phyloP scores from a whole-genome alignment of 2,888 invertebrate species.

The Augiades crinisus region DNA sequence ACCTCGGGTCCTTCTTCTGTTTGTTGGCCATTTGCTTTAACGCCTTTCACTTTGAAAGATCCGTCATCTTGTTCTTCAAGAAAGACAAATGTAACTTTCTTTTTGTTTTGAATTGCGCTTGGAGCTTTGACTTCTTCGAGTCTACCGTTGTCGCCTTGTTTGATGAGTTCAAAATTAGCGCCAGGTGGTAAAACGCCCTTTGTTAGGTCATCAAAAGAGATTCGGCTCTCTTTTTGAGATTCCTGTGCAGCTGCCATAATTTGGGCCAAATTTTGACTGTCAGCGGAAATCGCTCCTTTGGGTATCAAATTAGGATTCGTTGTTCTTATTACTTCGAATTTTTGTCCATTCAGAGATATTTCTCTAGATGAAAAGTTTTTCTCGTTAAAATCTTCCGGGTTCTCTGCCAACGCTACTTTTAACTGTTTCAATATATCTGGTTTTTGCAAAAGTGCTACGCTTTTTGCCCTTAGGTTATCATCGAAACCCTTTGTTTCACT shows the following conservation, averaged over 20 bases:
- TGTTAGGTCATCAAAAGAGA: conserved; percentile 88
- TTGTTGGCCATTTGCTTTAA: conserved; percentile 88
- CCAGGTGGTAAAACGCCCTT: conserved; percentile 90
- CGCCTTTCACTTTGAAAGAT: conserved; percentile 91
- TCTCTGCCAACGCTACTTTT: conserved; percentile 86
- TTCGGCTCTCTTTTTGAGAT: conserved; percentile 81
- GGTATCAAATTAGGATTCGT: conserved; percentile 85
- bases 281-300: conserved; percentile 78
- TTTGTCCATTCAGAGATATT: conserved; percentile 88
- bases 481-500: conserved; percentile 81
- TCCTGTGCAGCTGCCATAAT: conserved; percentile 64
- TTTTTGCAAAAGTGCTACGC: conserved; percentile 83
- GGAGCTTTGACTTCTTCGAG: conserved; percentile 85
- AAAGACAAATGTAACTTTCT: conserved; percentile 93
- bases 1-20: conserved; percentile 87
- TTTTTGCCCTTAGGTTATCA: conserved; percentile 70
- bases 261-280: conserved; percentile 64
- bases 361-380: conserved; percentile 88
- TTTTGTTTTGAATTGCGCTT: conserved; percentile 83
- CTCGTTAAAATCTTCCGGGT: conserved; percentile 82
- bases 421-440: conserved; percentile 88
- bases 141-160: conserved; percentile 87
- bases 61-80: conserved; percentile 93
- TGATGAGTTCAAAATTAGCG: conserved; percentile 90
- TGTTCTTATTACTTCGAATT: conserved; percentile 87